These are phyloP conservation scores for Netelia fuscicornis DNA, from an alignment of 2,888 invertebrate species.

Conservation along the genomic window DNA sequence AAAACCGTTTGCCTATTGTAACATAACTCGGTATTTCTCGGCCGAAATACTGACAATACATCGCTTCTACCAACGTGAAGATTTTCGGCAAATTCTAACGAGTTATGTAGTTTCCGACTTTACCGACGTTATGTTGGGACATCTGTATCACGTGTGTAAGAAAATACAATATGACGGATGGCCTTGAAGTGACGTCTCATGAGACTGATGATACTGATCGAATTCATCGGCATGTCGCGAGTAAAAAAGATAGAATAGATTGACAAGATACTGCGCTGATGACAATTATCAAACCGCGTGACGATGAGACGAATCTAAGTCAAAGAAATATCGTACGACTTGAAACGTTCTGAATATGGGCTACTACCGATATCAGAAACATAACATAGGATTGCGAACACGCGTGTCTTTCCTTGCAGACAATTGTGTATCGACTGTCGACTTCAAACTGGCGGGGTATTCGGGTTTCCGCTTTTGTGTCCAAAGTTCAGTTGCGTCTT, in stretches of 20 bases:
- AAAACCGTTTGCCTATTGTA: background rate
- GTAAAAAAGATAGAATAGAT: conserved; percentile 8
- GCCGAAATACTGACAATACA: background rate
- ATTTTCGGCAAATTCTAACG: background rate
- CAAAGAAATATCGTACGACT: too few relatives aligned
- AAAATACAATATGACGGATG: background rate
- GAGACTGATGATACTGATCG: conserved; percentile 1
- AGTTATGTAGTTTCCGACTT: background rate
- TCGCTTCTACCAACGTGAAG: background rate
- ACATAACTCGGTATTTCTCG: background rate
- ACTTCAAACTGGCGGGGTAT: background rate
- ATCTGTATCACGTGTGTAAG: background rate
- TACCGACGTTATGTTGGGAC: background rate
- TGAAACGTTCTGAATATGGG: too few relatives aligned
- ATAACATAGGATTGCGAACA: background rate
- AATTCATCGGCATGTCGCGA: conserved; percentile 29
- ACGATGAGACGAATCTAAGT: too few relatives aligned
- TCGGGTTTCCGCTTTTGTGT: conserved; percentile 23
- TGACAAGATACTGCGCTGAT: conserved; percentile 6
- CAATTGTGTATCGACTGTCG: background rate
- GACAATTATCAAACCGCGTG: too few relatives aligned
- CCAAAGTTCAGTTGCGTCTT: conserved; percentile 56
- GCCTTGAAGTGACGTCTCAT: background rate
- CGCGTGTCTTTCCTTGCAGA: background rate
- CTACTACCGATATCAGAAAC: background rate